These are phyloP conservation scores for Diadromus collaris DNA, from an alignment of 2,888 invertebrate genomes.

Conservation along the genomic window DNA sequence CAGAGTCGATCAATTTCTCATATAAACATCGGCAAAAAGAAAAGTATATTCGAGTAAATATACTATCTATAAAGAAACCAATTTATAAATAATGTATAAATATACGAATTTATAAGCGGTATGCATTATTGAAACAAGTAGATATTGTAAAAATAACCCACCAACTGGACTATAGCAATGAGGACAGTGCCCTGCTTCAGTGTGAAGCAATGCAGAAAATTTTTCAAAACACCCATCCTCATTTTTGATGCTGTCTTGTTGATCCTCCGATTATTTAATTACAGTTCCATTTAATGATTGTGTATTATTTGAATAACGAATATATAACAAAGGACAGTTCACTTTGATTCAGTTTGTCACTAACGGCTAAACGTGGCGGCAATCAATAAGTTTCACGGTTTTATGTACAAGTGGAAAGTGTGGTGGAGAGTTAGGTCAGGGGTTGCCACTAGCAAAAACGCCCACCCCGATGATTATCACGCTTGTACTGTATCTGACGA, in stretches of 20 bases:
- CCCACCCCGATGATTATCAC: conserved; percentile 24
- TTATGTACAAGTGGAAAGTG: conserved; percentile 28
- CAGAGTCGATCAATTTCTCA: background rate
- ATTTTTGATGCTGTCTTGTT: conserved; percentile 53
- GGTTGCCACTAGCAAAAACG: conserved; percentile 17
- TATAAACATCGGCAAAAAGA: background rate
- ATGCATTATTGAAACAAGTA: conserved; percentile 52
- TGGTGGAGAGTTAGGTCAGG: conserved; percentile 39
- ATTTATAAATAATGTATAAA: too few species aligned
- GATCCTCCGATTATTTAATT: conserved; percentile 25
- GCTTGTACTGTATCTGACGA: background rate
- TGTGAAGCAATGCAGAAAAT: conserved; percentile 77
- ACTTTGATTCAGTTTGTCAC: conserved; percentile 30
- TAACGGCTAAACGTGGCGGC: conserved; percentile 22
- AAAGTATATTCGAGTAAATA: background rate
- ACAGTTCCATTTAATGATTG: conserved; percentile 2
- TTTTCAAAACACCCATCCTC: conserved; percentile 75
- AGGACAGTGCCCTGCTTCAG: conserved; percentile 79
- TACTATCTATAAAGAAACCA: too few species aligned
- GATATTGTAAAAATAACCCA: conserved; percentile 67
- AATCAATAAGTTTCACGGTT: conserved; percentile 65
- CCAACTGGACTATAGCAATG: conserved; percentile 80
- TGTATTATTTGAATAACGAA: conserved; percentile 15
- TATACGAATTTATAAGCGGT: conserved; percentile 19
- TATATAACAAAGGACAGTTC: conserved; percentile 30